Evolutionary conservation across 2,797 vertebrate species (phyloP).

Genomic region (Coluber constrictor): DNA sequence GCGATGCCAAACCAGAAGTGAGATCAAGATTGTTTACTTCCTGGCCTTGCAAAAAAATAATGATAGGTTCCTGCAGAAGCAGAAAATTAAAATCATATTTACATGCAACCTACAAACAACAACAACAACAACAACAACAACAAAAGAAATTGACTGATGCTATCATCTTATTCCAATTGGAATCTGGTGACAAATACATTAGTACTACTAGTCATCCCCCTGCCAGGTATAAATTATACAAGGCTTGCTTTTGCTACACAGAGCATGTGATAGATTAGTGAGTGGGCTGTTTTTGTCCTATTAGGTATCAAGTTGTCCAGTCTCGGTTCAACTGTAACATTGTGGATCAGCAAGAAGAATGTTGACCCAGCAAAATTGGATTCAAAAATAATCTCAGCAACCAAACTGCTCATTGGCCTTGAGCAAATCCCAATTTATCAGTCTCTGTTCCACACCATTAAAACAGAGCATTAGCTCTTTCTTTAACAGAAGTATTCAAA

Average conservation of each 20-base stretch:
- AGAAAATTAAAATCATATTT: background rate
- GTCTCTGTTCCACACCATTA: background rate
- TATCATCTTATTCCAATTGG: background rate
- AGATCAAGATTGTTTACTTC: background rate
- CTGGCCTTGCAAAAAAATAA: background rate
- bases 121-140: background rate
- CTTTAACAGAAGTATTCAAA: background rate
- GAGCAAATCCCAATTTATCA: background rate
- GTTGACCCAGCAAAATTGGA: background rate
- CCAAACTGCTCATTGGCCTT: background rate
- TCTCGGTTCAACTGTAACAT: background rate
- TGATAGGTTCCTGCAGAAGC: background rate
- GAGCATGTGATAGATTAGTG: background rate
- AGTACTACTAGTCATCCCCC: background rate
- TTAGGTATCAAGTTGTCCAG: background rate
- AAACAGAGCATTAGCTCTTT: conserved; percentile 1
- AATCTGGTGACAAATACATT: background rate
- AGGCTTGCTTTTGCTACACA: background rate
- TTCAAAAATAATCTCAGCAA: background rate
- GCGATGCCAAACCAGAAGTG: too few species aligned
- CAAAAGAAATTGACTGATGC: background rate
- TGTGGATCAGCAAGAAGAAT: conserved; percentile 12
- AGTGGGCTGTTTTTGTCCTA: background rate
- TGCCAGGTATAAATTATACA: background rate
- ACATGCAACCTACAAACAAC: background rate